phyloP scores from a whole-genome alignment of 2,797 vertebrate genomes.

The Sparus aurata region DNA sequence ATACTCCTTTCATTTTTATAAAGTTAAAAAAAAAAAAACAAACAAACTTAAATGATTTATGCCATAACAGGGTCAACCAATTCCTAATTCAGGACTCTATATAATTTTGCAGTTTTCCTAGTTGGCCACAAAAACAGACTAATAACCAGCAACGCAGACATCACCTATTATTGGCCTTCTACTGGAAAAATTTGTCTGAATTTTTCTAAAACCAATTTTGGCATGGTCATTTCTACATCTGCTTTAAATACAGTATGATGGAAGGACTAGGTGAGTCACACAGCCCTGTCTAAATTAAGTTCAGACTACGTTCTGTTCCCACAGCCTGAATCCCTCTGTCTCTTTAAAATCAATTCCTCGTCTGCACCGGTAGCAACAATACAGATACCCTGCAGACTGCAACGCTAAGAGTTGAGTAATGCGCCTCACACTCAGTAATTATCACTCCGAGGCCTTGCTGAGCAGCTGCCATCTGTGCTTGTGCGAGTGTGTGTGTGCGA shows the following conservation, averaged over 20 bases:
- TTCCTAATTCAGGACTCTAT: not conserved
- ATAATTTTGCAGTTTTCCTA: not conserved
- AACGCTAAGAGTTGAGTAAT: slow-evolving; percentile 85
- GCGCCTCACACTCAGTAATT: slow-evolving; percentile 84
- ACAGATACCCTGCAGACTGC: slow-evolving; percentile 78
- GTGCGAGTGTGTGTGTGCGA: slow-evolving; percentile 51
- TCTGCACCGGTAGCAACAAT: slow-evolving; percentile 71
- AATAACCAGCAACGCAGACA: not conserved
- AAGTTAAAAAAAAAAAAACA: too few relatives aligned
- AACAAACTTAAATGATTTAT: not conserved
- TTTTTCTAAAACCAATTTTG: not conserved
- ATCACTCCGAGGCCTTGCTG: slow-evolving; percentile 82
- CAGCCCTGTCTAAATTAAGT: not conserved
- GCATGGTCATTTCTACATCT: not conserved
- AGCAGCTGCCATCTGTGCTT: slow-evolving; percentile 87
- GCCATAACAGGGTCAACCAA: not conserved
- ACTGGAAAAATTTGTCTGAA: not conserved
- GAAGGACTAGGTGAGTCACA: not conserved
- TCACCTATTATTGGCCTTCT: not conserved
- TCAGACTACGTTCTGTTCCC: slow-evolving; percentile 35
- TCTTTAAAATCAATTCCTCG: slow-evolving; percentile 69
- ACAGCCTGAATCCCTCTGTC: slow-evolving; percentile 43
- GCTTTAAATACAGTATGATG: not conserved
- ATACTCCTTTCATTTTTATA: not conserved
- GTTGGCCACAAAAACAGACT: slow-evolving; percentile 1